Evolutionary conservation across 2,888 invertebrate genomes (phyloP).

Genomic region (Cantharis rustica): DNA sequence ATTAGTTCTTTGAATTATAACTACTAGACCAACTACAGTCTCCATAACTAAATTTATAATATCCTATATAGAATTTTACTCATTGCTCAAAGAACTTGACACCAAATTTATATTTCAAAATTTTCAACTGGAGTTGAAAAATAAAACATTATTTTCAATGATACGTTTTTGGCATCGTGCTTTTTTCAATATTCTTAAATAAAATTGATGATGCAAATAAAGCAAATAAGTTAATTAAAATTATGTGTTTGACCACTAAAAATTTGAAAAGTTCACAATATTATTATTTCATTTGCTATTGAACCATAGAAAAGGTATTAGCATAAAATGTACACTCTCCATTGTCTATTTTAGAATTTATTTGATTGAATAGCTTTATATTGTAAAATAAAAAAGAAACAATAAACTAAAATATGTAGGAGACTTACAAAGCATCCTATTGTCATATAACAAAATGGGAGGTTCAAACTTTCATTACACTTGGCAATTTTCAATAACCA

Average conservation of each 20-base stretch:
- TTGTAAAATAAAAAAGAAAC: constrained; percentile 20
- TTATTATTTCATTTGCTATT: not conserved
- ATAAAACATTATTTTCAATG: too few species aligned
- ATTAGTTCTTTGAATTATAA: too few species aligned
- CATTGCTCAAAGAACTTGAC: too few species aligned
- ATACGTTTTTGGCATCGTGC: too few species aligned
- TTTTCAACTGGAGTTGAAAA: too few species aligned
- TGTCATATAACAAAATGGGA: constrained; percentile 21
- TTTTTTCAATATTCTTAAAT: too few species aligned
- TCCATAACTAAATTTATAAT: too few species aligned
- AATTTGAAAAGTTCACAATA: not conserved
- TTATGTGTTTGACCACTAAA: not conserved
- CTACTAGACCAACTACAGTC: too few species aligned
- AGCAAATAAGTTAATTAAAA: too few species aligned
- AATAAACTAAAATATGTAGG: constrained; percentile 23
- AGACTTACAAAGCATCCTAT: constrained; percentile 18
- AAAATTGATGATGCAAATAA: too few species aligned
- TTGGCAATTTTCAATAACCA: constrained; percentile 5
- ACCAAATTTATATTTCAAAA: too few species aligned
- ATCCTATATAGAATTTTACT: too few species aligned
- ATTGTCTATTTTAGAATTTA: not conserved
- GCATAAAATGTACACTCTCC: not conserved
- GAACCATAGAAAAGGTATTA: not conserved
- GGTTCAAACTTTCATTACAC: constrained; percentile 14
- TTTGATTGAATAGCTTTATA: not conserved